Evolutionary conservation across 2,113 vertebrate species (phyloP).

Genomic region (Psettodes erumei): DNA sequence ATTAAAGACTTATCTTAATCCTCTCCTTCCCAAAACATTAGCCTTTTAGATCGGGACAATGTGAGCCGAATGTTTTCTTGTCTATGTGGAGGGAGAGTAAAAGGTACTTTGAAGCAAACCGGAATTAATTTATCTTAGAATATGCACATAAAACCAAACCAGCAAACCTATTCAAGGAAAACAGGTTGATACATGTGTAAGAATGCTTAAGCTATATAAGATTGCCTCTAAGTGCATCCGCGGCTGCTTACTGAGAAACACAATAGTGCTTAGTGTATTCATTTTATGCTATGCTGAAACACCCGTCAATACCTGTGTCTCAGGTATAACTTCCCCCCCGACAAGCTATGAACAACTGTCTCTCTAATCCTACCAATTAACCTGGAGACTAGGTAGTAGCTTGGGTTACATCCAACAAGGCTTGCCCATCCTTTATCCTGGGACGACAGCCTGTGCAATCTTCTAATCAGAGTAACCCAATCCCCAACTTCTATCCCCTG

Average conservation of each 20-base stretch:
- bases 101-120: conserved; percentile 33
- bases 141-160: conserved; percentile 37
- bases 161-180: conserved; percentile 4
- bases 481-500: conserved; percentile 54
- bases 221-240: conserved; percentile 38
- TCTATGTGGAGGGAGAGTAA: conserved; percentile 11
- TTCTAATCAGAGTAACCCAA: conserved; percentile 78
- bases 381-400: conserved; percentile 61
- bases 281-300: conserved; percentile 57
- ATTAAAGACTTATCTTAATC: conserved; percentile 78
- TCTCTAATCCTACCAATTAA: conserved; percentile 81
- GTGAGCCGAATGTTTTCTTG: conserved; percentile 35
- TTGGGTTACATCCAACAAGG: conserved; percentile 73
- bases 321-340: conserved; percentile 55
- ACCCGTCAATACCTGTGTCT: conserved; percentile 63
- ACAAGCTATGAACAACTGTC: conserved; percentile 80
- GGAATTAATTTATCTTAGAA: conserved; percentile 42
- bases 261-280: conserved; percentile 55
- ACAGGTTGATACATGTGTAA: conserved; percentile 29
- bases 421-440: conserved; percentile 62
- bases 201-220: conserved; percentile 21
- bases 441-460: conserved; percentile 71
- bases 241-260: conserved; percentile 37
- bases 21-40: conserved; percentile 67
- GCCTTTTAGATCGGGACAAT: conserved; percentile 64